Base-by-base conservation (phyloP, 2,888 invertebrate species). In the Drosophila eohydei region DNA sequence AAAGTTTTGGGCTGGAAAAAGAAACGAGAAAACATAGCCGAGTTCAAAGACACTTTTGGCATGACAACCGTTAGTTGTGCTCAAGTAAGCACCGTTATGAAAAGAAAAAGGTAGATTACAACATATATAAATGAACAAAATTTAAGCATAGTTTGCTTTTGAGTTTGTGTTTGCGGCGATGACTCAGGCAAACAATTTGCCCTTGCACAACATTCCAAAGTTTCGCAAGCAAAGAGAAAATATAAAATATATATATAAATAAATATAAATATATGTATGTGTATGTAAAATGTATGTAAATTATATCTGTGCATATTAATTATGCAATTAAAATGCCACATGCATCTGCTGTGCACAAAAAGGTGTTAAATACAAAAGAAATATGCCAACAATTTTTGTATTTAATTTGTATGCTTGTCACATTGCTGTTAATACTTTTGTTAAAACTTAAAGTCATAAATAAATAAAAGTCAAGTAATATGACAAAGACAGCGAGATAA, bases 1-100 rank as follows among this genome's bases (percentile, higher is more conserved):
- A 65, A 64, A 58, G 28, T 60, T 59, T 51, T 38, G 32, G 48
- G 16, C 32, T 32, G 48, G 32, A 2, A 7, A 14, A 3, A 41
- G 32, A 14, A 32, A 38, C 48, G 21, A 43, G 34, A 32, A 51
- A 36, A 46, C 43, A 30, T 9, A 40, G 36, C 28, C 8, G 64
- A 63, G 88, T 82, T 87, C 83, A 83, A 83, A 85, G 83, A 83
- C 83, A 83, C 69, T 77, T 64, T 46, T 76, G 67, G 68, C 74
- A 78, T 67, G 71, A 65, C 55, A 80, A 80, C 82, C 70, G 83
- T 83, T 82, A 83, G 77, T 77, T 59, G 63, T 74, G 71, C 55
- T 51, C 62, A 74, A 83, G 70, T 78, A 56, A 70, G 78, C 64
- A 65, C 52, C 64, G 68, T 58, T 63, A 61, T 48, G 50, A 62